Evolutionary conservation across 53 echinoderm and acorn worm genomes (phyloP), one percentile per base, ranked within the genome.

Genomic region (Echinometra lucunter): DNA sequence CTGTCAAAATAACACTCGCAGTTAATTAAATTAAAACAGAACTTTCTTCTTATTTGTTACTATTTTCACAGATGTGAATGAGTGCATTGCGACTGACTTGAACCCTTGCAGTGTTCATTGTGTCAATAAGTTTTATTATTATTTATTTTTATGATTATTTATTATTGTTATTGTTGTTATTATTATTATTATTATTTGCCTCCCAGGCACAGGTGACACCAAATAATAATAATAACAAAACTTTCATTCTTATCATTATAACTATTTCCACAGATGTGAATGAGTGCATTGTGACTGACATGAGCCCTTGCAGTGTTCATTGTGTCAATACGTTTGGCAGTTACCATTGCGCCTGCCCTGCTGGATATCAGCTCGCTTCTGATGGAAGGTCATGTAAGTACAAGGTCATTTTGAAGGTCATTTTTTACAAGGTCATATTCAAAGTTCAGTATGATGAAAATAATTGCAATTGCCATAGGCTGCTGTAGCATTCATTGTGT

Each of bases 291-390:
- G 92, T 63, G 23, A 78, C 67, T 10, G 82, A 90, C 83, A 95
- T 94, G 87, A 94, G 94, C 44, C 98, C 97, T 7, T 98, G 97
- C 89, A 88, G 95, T 34, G 95, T 97, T 57, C 74, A 95, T 4
- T 98, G 98, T 47, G 75, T 95, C 40, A 98, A 98, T 89, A 92
- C 94, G 69, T 55, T 90, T 40, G 98, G 97, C 4, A 98, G 98
- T 67, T 97, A 95, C 88, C 89, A 67, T n/a, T 98, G 98, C 80
- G 87, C 75, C 37, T 98, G 98, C 89, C 96, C 96, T 44, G 57
- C 94, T 1, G 94, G 95, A 45, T 96, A 96, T 91, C 95, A 95
- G 38, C 95, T 98, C 1, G 95, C 82, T 49, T 92, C 91, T 27
- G 96, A 97, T 88, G 97, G 96, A 42, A 93, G 95, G 55, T 96